phyloP scores from a whole-genome alignment of 1,140 invertebrate species.

The Pachypeltis micranthus region DNA sequence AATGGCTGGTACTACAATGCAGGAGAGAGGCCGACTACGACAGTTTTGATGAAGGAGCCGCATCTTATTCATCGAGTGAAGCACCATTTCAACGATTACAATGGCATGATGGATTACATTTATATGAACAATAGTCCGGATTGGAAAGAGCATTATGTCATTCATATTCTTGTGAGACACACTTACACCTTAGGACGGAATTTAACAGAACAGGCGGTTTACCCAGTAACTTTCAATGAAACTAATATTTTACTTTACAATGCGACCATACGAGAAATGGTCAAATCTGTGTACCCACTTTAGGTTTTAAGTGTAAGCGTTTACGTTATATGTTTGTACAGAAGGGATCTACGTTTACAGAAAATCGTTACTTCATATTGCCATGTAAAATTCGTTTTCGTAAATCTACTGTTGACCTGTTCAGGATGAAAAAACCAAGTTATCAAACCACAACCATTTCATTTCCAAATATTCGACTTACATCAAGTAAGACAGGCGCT shows the following conservation, averaged over 20 bases:
- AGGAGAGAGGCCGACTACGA: conserved; percentile 27
- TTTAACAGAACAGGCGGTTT: background rate
- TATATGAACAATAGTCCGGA: conserved; percentile 12
- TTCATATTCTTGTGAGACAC: conserved; percentile 19
- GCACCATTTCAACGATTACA: conserved; percentile 1
- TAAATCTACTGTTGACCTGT: too few species aligned
- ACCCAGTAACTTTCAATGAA: background rate
- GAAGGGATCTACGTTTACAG: too few species aligned
- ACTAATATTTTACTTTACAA: conserved; percentile 8
- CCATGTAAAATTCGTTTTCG: too few species aligned
- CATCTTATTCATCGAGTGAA: conserved; percentile 14
- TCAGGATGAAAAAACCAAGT: too few species aligned
- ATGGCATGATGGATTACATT: background rate
- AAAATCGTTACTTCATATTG: too few species aligned
- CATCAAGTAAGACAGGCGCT: too few species aligned
- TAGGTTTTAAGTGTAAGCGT: too few species aligned
- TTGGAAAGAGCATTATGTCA: conserved; percentile 16
- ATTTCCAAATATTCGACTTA: too few species aligned
- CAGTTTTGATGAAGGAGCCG: conserved; percentile 25
- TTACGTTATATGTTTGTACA: too few species aligned
- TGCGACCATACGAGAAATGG: background rate
- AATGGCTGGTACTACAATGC: conserved; percentile 33
- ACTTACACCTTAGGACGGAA: background rate
- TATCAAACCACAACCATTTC: too few species aligned
- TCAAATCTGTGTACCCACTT: background rate